phyloP scores from a whole-genome alignment of 2,888 invertebrate genomes.

The Monochamus alternatus region DNA sequence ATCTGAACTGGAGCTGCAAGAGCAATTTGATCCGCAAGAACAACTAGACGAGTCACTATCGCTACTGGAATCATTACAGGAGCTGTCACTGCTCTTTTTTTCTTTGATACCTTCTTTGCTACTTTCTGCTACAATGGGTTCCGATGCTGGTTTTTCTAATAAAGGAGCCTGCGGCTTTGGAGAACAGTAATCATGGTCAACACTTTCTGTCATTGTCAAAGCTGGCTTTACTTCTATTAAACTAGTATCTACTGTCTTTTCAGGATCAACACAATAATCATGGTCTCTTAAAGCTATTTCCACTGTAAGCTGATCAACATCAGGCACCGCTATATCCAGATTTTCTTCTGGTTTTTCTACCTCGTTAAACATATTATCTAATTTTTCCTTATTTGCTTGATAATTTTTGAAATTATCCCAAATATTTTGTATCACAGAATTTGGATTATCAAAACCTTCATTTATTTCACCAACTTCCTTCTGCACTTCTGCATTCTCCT shows the following conservation, averaged over 20 bases:
- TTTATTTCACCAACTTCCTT: conserved; percentile 26
- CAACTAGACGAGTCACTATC: conserved; percentile 84
- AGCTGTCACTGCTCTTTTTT: conserved; percentile 74
- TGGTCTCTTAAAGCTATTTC: conserved; percentile 76
- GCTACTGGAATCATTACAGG: conserved; percentile 82
- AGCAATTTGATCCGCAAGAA: conserved; percentile 88
- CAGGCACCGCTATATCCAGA: conserved; percentile 43
- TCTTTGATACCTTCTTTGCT: conserved; percentile 59
- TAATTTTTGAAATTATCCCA: conserved; percentile 86
- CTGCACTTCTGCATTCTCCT: conserved; percentile 54
- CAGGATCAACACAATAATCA: conserved; percentile 79
- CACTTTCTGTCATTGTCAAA: conserved; percentile 64
- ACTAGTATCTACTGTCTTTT: conserved; percentile 57
- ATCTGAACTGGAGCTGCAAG: conserved; percentile 83
- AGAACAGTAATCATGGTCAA: conserved; percentile 71
- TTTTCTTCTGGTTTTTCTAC: conserved; percentile 43
- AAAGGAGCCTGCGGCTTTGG: conserved; percentile 49
- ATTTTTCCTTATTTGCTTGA: conserved; percentile 80
- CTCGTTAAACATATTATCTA: conserved; percentile 61
- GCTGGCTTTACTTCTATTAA: conserved; percentile 67
- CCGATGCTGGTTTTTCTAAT: conserved; percentile 40
- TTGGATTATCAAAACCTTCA: conserved; percentile 39
- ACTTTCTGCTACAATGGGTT: conserved; percentile 30
- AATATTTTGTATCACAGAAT: conserved; percentile 75
- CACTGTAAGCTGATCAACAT: conserved; percentile 37